These are phyloP conservation scores for Tragelaphus buxtoni DNA, from an alignment of 2,113 vertebrate genomes.

Conservation along the genomic window DNA sequence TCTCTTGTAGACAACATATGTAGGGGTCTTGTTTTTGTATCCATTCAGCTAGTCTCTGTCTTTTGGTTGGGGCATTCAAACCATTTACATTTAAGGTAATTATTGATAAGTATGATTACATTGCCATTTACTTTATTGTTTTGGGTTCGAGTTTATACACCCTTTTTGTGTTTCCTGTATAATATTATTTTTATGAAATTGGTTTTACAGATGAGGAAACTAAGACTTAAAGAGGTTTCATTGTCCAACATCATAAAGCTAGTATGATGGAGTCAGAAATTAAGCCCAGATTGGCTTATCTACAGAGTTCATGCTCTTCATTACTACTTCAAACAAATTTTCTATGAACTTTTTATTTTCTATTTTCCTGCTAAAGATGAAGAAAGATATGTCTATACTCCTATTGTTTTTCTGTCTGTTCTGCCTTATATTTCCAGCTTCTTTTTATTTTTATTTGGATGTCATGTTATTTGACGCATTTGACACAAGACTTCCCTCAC, in stretches of 20 bases:
- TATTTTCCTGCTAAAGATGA: background rate
- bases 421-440: background rate
- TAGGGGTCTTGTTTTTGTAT: too few relatives aligned
- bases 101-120: too few relatives aligned
- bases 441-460: background rate
- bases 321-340: background rate
- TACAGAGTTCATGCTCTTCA: background rate
- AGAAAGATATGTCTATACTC: background rate
- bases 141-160: too few relatives aligned
- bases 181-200: background rate
- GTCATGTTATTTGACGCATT: background rate
- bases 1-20: too few relatives aligned
- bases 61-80: too few relatives aligned
- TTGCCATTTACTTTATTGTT: too few relatives aligned
- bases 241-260: background rate
- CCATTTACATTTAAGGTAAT: too few relatives aligned
- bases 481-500: background rate
- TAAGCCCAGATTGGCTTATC: background rate
- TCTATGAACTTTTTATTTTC: background rate
- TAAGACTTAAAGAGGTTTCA: background rate
- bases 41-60: too few relatives aligned
- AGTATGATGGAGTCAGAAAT: background rate
- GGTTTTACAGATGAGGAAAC: background rate
- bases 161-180: background rate
- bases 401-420: background rate